phyloP scores from a whole-genome alignment of 1,140 invertebrate genomes.

The Dendroctonus ponderosae region DNA sequence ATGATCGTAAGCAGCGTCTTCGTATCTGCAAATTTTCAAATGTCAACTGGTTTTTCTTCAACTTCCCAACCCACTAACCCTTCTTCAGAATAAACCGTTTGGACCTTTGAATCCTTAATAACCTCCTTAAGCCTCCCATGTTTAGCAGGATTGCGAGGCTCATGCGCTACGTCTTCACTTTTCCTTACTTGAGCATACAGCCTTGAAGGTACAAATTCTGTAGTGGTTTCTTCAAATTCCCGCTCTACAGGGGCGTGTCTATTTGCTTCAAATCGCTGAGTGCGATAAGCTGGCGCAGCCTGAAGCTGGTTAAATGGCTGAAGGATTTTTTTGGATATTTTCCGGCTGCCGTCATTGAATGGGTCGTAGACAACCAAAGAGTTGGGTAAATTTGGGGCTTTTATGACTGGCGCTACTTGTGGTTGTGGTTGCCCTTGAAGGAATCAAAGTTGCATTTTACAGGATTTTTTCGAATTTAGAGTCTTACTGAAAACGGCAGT shows the following conservation, averaged over 20 bases:
- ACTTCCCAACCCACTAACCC: conserved; percentile 47
- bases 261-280: not conserved
- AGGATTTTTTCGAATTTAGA: too few relatives aligned
- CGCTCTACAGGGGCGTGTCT: not conserved
- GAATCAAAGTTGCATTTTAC: too few relatives aligned
- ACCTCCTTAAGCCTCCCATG: conserved; percentile 62
- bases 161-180: conserved; percentile 59
- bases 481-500: too few relatives aligned
- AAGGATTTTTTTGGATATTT: not conserved
- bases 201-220: conserved; percentile 66
- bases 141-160: conserved; percentile 60
- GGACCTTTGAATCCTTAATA: conserved; percentile 67
- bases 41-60: not conserved
- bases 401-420: not conserved
- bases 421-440: too few relatives aligned
- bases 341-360: conserved; percentile 13
- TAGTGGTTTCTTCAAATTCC: not conserved
- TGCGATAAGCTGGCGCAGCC: not conserved
- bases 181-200: conserved; percentile 67
- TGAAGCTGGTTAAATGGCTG: too few relatives aligned
- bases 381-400: conserved; percentile 8
- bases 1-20: conserved; percentile 75
- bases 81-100: conserved; percentile 74
- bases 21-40: conserved; percentile 52
- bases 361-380: conserved; percentile 26